phyloP scores from a whole-genome alignment of 2,113 vertebrate genomes.

The Acrocephalus kingi region DNA sequence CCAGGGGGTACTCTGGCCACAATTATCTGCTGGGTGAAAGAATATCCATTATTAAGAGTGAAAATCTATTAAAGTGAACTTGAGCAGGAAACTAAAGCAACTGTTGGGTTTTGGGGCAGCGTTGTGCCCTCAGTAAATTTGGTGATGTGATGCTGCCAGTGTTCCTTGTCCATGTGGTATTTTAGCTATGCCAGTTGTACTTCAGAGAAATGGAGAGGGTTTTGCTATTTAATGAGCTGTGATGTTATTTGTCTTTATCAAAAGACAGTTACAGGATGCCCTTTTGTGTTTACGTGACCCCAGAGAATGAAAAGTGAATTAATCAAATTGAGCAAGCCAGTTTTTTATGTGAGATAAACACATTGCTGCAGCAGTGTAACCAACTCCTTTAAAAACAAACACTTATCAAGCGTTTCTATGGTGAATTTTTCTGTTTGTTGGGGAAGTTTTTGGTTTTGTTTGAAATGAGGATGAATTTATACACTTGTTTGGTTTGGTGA shows the following conservation, averaged over 20 bases:
- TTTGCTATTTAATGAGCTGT: constrained; percentile 5
- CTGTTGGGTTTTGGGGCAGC: not conserved
- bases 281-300: not conserved
- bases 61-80: constrained; percentile 4
- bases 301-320: not conserved
- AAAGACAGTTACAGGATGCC: not conserved
- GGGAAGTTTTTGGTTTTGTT: not conserved
- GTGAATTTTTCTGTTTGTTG: constrained; percentile 7
- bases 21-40: not conserved
- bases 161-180: not conserved
- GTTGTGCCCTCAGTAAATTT: not conserved
- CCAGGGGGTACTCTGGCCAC: not conserved
- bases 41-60: constrained; percentile 10
- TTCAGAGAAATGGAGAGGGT: not conserved
- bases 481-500: not conserved
- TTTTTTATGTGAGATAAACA: not conserved
- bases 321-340: not conserved
- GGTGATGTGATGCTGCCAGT: not conserved
- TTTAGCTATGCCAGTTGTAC: not conserved
- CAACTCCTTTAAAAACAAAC: not conserved
- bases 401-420: not conserved
- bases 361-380: not conserved
- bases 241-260: not conserved
- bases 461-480: not conserved
- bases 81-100: not conserved